Percentiles rank a stretch among this genome's conserved stretches.
Conservation (phyloP, 2,797 vertebrate species). For the Threskiornis aethiopicus region DNA sequence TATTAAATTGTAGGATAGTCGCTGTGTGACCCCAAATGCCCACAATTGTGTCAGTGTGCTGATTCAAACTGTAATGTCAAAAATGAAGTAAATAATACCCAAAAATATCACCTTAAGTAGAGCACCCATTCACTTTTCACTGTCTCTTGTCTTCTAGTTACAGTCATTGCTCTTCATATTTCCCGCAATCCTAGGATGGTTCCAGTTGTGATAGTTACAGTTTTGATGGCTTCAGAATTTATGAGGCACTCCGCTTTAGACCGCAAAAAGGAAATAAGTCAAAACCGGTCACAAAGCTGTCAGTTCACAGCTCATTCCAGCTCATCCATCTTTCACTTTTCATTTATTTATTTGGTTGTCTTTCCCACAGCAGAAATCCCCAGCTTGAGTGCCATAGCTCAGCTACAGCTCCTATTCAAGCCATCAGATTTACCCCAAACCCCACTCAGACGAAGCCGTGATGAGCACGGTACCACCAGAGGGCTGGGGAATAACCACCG, state of each 20-base stretch:
- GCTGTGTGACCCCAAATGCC: not conserved
- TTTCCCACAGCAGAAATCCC: not conserved
- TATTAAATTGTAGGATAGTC: too few species aligned
- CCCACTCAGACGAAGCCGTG: not conserved
- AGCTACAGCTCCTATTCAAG: not conserved
- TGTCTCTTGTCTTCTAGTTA: not conserved
- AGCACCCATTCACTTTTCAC: not conserved
- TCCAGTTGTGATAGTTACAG: not conserved
- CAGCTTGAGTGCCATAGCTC: not conserved
- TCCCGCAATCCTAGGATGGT: not conserved
- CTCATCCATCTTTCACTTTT: not conserved
- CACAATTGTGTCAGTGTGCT: not conserved
- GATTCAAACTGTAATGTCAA: not conserved
- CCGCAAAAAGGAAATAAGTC: not conserved
- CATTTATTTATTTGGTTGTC: not conserved
- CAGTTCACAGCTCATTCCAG: conserved; percentile 4
- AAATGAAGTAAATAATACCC: not conserved
- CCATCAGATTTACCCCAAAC: not conserved
- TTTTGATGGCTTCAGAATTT: conserved; percentile 11
- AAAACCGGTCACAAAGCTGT: not conserved
- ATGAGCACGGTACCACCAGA: not conserved
- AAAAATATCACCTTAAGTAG: not conserved
- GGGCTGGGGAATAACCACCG: not conserved
- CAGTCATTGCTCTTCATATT: not conserved
- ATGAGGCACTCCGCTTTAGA: not conserved